phyloP scores from a whole-genome alignment of 2,888 invertebrate genomes.

The Epinotia brunnichana region DNA sequence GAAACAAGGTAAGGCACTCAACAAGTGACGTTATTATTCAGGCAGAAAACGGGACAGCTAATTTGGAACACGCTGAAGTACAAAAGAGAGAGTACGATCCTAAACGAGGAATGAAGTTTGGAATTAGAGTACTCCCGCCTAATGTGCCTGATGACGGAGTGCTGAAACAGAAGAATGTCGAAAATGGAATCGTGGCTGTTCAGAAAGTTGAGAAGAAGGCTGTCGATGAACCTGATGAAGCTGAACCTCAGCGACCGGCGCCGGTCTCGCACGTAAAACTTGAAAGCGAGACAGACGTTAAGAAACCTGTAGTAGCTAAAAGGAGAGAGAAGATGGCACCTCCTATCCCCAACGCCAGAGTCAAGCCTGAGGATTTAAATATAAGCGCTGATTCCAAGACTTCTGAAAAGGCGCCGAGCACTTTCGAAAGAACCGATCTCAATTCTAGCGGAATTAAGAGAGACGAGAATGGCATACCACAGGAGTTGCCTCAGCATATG shows the following conservation, averaged over 20 bases:
- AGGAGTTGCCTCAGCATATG: slow-evolving; percentile 88
- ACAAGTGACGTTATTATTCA: slow-evolving; percentile 74
- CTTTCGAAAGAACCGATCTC: slow-evolving; percentile 75
- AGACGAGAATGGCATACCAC: slow-evolving; percentile 85
- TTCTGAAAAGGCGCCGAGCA: slow-evolving; percentile 64
- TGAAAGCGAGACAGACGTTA: slow-evolving; percentile 77
- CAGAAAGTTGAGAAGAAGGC: slow-evolving; percentile 71
- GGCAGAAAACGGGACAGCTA: slow-evolving; percentile 71
- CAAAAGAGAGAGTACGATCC: slow-evolving; percentile 84
- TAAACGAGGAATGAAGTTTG: slow-evolving; percentile 86
- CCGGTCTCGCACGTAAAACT: slow-evolving; percentile 76
- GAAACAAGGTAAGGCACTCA: slow-evolving; percentile 71
- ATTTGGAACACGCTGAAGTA: slow-evolving; percentile 76
- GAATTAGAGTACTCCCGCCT: slow-evolving; percentile 86
- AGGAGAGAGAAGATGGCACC: slow-evolving; percentile 79
- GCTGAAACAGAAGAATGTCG: slow-evolving; percentile 73
- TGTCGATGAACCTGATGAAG: slow-evolving; percentile 74
- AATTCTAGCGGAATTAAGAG: slow-evolving; percentile 85
- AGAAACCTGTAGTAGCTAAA: slow-evolving; percentile 82
- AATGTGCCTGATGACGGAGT: slow-evolving; percentile 82
- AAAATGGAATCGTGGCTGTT: slow-evolving; percentile 69
- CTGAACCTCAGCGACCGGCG: slow-evolving; percentile 67
- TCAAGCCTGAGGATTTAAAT: slow-evolving; percentile 69
- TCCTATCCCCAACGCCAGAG: slow-evolving; percentile 77
- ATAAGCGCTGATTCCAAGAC: slow-evolving; percentile 65